Percentiles rank a stretch among this genome's conserved stretches.
Conservation (phyloP, 2,797 vertebrate species). For the Margarornis squamiger region DNA sequence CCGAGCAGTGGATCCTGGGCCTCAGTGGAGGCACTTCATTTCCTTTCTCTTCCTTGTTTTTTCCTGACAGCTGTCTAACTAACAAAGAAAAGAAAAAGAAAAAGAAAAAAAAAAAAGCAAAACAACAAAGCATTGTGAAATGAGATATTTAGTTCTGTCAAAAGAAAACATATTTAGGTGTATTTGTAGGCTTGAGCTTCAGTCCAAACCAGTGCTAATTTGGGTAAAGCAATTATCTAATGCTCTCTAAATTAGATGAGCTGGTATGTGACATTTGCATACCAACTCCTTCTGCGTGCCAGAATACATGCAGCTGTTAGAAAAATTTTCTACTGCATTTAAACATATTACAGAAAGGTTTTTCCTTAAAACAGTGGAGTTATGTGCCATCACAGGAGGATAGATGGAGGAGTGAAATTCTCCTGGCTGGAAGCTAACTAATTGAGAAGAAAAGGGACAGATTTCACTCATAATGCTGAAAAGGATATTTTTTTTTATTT, state of each 20-base stretch:
- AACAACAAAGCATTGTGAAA: not conserved
- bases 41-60: constrained; percentile 47
- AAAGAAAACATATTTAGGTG: not conserved
- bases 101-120: not conserved
- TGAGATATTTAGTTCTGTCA: not conserved
- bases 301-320: constrained; percentile 2
- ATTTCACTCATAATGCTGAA: not conserved
- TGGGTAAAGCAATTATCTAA: not conserved
- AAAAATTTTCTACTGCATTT: constrained; percentile 8
- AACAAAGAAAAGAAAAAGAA: not conserved
- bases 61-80: not conserved
- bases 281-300: not conserved
- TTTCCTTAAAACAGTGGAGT: not conserved
- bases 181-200: not conserved
- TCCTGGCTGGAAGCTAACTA: not conserved
- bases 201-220: not conserved
- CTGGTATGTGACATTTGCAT: not conserved
- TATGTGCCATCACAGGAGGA: not conserved
- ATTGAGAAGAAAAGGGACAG: not conserved
- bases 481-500: not conserved
- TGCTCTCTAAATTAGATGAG: not conserved
- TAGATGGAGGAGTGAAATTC: not conserved
- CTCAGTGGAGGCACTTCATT: constrained; percentile 24
- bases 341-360: not conserved
- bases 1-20: not conserved